Conservation (phyloP, 2,113 vertebrate genomes). For the Hystrix cristata region DNA sequence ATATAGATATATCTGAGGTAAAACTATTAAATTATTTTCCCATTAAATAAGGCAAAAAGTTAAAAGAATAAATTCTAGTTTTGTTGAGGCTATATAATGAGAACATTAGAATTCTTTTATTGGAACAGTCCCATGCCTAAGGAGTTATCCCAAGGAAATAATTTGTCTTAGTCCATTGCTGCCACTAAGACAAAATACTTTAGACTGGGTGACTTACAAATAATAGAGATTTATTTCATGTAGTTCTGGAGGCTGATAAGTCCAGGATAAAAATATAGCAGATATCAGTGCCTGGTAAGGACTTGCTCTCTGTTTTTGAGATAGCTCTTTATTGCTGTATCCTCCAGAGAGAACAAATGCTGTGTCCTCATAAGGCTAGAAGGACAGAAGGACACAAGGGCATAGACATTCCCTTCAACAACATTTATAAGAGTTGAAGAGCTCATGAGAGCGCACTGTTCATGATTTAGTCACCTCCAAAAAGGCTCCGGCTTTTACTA, state of each 20-base stretch:
- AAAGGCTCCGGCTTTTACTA: not conserved
- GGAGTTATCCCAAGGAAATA: not conserved
- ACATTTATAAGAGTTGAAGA: not conserved
- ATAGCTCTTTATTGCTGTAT: no score
- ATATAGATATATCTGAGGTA: not conserved
- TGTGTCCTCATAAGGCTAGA: not conserved
- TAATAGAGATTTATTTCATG: not conserved
- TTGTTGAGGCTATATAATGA: not conserved
- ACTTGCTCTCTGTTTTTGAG: not conserved
- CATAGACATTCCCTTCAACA: not conserved
- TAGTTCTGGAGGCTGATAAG: not conserved
- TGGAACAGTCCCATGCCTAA: not conserved
- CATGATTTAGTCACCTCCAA: not conserved
- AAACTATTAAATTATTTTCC: conserved; percentile 10
- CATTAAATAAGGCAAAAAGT: conserved; percentile 8
- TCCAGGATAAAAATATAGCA: not conserved
- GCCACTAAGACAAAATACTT: not conserved
- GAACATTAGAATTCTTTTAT: conserved; percentile 42
- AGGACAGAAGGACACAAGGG: not conserved
- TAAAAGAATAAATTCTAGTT: not conserved
- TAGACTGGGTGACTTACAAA: not conserved
- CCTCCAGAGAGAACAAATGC: not conserved
- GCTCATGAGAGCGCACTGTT: not conserved
- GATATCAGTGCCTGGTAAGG: not conserved
- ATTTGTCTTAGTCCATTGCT: not conserved